These are phyloP conservation scores for Nycteola revayana DNA, from an alignment of 2,888 invertebrate genomes.

Conservation along the genomic window DNA sequence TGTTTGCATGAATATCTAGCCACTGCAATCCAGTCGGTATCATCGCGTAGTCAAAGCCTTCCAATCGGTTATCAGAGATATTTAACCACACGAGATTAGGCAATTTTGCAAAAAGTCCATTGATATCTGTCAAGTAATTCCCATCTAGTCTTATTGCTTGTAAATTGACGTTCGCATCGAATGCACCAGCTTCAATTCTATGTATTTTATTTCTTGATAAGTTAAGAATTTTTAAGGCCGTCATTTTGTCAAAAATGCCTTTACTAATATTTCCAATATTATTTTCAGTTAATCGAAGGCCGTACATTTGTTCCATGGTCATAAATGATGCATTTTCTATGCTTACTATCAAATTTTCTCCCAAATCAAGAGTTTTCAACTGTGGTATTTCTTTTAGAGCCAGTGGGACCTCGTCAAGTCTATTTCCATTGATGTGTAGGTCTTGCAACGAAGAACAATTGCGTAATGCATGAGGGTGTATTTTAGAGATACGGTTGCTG, in stretches of 20 bases:
- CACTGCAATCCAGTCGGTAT: slow-evolving; percentile 92
- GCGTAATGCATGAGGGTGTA: slow-evolving; percentile 88
- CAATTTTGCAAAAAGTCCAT: slow-evolving; percentile 89
- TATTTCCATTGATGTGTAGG: slow-evolving; percentile 91
- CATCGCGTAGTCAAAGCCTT: slow-evolving; percentile 92
- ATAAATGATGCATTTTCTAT: slow-evolving; percentile 91
- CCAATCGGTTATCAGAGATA: slow-evolving; percentile 91
- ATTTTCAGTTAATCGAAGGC: slow-evolving; percentile 92
- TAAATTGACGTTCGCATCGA: slow-evolving; percentile 89
- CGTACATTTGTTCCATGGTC: slow-evolving; percentile 90
- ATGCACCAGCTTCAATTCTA: slow-evolving; percentile 88
- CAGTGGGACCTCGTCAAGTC: slow-evolving; percentile 87
- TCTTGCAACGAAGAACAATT: slow-evolving; percentile 92
- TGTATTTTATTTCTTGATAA: slow-evolving; percentile 92
- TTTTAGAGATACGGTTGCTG: slow-evolving; percentile 88
- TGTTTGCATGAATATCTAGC: slow-evolving; percentile 92
- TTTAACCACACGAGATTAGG: slow-evolving; percentile 92
- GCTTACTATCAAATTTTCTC: slow-evolving; percentile 91
- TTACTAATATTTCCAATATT: slow-evolving; percentile 90
- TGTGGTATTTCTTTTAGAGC: slow-evolving; percentile 88
- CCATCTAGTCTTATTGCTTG: slow-evolving; percentile 92
- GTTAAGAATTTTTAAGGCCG: slow-evolving; percentile 90
- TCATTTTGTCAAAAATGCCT: slow-evolving; percentile 90
- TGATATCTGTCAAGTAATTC: slow-evolving; percentile 90
- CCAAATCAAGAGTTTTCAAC: slow-evolving; percentile 90